These are phyloP conservation scores for Ceramica pisi DNA, from an alignment of 2,888 invertebrate species.

Conservation along the genomic window DNA sequence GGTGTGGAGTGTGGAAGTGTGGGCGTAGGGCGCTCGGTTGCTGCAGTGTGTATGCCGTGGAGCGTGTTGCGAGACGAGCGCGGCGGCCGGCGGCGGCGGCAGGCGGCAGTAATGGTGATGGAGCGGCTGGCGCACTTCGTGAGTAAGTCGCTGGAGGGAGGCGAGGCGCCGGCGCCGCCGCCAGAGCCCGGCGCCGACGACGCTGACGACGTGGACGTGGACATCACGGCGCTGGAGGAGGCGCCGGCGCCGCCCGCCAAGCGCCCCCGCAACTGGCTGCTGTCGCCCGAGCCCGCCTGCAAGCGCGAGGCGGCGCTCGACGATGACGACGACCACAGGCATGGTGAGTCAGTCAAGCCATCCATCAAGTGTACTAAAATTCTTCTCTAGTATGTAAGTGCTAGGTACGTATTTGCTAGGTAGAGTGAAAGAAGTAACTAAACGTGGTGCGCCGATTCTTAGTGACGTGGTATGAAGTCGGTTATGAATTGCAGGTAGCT, in stretches of 20 bases:
- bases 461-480: no score
- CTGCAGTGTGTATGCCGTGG: conserved; percentile 81
- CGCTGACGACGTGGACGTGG: conserved; percentile 85
- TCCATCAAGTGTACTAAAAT: background rate
- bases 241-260: conserved; percentile 82
- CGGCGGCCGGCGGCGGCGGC: conserved; percentile 79
- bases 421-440: no score
- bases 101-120: conserved; percentile 92
- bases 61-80: conserved; percentile 85
- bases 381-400: background rate
- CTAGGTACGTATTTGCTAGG: no score
- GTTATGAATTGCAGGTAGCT: no score
- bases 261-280: conserved; percentile 87
- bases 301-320: conserved; percentile 80
- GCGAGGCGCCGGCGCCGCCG: conserved; percentile 88
- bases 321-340: conserved; percentile 86
- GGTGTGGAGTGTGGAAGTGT: conserved; percentile 68
- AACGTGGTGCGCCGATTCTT: no score
- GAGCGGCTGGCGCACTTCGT: conserved; percentile 98
- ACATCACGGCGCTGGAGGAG: conserved; percentile 88
- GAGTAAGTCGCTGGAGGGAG: conserved; percentile 95
- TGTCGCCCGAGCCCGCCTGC: conserved; percentile 85
- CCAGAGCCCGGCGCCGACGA: conserved; percentile 86
- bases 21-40: conserved; percentile 81
- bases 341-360: conserved; percentile 75